phyloP scores from a whole-genome alignment of 2,797 vertebrate species.

The Chiropotes sagulatus region DNA sequence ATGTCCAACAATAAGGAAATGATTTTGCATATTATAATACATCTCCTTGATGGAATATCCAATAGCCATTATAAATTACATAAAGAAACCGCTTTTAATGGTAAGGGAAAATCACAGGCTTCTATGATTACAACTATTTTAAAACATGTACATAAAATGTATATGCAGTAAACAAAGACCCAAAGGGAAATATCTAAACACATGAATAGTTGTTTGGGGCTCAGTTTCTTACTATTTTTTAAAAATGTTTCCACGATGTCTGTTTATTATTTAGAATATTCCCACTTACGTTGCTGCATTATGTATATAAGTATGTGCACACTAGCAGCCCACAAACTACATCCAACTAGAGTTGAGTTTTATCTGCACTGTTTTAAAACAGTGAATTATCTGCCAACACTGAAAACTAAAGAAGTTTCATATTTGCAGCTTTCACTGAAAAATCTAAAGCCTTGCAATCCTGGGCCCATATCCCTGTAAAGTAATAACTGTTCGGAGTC shows the following conservation, averaged over 20 bases:
- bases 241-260: not conserved
- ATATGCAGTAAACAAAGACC: not conserved
- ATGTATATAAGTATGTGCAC: not conserved
- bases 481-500: no score
- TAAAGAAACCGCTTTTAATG: not conserved
- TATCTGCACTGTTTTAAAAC: not conserved
- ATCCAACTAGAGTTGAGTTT: not conserved
- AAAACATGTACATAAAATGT: not conserved
- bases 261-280: not conserved
- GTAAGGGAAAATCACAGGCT: not conserved
- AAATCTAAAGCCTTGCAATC: not conserved
- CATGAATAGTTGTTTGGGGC: not conserved
- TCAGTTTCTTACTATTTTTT: not conserved
- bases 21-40: not conserved
- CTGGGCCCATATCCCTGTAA: not conserved
- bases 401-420: not conserved
- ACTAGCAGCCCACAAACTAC: not conserved
- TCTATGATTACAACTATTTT: not conserved
- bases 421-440: not conserved
- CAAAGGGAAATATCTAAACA: slow-evolving; percentile 5
- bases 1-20: not conserved
- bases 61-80: not conserved
- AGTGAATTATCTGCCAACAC: not conserved
- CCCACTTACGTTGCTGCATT: not conserved
- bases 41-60: not conserved